Evolutionary conservation across 2,888 invertebrate species (phyloP).

Genomic region (Napeogenes inachia): DNA sequence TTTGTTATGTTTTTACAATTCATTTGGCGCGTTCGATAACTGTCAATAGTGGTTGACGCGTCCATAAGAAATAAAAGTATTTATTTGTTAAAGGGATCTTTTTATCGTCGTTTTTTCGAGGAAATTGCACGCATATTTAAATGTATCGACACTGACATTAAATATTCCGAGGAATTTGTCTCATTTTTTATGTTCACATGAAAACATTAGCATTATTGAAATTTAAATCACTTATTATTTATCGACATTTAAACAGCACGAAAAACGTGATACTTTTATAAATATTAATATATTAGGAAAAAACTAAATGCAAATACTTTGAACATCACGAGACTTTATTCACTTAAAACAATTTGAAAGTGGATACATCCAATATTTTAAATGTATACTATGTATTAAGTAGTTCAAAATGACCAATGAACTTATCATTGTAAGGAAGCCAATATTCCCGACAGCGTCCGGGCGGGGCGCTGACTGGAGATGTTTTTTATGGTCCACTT

Average conservation of each 20-base stretch:
- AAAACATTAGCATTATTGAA: constrained; percentile 7
- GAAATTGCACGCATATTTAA: constrained; percentile 51
- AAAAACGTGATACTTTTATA: constrained; percentile 1
- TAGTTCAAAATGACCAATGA: not conserved
- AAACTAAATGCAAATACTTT: too few relatives aligned
- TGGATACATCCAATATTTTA: too few relatives aligned
- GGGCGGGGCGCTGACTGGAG: constrained; percentile 51
- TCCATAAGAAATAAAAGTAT: constrained; percentile 58
- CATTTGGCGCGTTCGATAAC: constrained; percentile 62
- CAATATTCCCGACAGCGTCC: constrained; percentile 30
- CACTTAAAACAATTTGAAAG: too few relatives aligned
- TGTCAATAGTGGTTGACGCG: constrained; percentile 54
- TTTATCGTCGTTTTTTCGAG: constrained; percentile 54
- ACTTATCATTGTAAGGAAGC: not conserved
- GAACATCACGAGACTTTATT: too few relatives aligned
- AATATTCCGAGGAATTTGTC: constrained; percentile 24
- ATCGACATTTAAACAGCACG: constrained; percentile 10
- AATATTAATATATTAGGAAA: not conserved
- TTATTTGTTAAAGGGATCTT: constrained; percentile 58
- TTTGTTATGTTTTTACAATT: constrained; percentile 44
- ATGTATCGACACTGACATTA: constrained; percentile 29
- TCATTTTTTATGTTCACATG: constrained; percentile 17
- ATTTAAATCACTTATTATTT: constrained; percentile 1
- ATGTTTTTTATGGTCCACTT: constrained; percentile 47
- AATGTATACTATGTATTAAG: too few relatives aligned